Evolutionary conservation across 2,797 vertebrate species (phyloP), one percentile per base, ranked within the genome.

Genomic region (Sebastes iracundus): DNA sequence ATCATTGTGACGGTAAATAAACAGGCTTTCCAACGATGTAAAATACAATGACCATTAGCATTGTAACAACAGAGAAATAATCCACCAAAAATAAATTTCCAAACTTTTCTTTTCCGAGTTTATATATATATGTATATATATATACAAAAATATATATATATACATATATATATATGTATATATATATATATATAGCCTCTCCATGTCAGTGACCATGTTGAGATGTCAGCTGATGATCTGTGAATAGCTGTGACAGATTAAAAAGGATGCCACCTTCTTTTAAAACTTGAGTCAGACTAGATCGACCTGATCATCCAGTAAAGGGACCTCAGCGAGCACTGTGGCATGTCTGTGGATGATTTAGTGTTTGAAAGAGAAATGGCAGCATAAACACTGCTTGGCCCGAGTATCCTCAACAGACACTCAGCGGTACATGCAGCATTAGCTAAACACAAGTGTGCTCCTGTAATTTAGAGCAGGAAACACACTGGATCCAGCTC

Each of bases 171-270:
- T 30, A 7, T 30, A 4, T 33, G 11, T 33, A 33, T 33, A 33
- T 11, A 35, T 12, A 12, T 35, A 35, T 35, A 35, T 38, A 46
- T 33, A 33, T 33, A 33, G 32, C 3, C 32, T 33, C 32, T 33
- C 32, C 32, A 33, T 58, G 49, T 66, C 67, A 25, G 56, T 60
- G 46, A 71, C 14, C 62, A 46, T 55, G 63, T 79, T 53, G 53
- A 63, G 22, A 75, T 70, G 67, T 59, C 65, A 84, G 60, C 42
- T 55, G 35, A n/a, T 84, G 38, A 76, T 85, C 75, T 63, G 46
- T 75, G 64, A 83, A 56, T 25, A 7, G n/a, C 63, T 18, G 58
- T 5, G 7, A 66, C 55, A 27, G 22, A 82, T 67, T 86, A 16
- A 22, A 75, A 61, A 84, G 32, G 52, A 58, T 22, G 2, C 12